These are phyloP conservation scores for Resseliella maxima DNA, from an alignment of 2,888 invertebrate genomes.

Conservation along the genomic window DNA sequence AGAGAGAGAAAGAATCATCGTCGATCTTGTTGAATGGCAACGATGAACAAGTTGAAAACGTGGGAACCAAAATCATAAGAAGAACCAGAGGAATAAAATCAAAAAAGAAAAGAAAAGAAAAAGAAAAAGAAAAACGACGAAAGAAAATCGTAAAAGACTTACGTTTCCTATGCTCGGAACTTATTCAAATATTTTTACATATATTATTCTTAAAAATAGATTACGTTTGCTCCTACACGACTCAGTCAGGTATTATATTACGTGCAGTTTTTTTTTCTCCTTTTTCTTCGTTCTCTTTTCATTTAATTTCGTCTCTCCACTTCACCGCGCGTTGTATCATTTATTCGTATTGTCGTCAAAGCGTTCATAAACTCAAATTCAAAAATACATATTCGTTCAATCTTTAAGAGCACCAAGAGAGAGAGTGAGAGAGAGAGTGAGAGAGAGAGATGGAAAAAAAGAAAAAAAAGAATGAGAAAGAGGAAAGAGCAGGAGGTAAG, in stretches of 20 bases:
- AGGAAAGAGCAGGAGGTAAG: too few relatives aligned
- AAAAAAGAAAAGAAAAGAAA: background rate
- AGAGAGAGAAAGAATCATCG: too few relatives aligned
- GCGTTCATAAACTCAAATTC: background rate
- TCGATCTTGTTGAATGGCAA: background rate
- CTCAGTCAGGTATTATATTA: slow-evolving; percentile 31
- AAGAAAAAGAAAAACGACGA: background rate
- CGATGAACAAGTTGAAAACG: background rate
- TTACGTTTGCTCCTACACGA: slow-evolving; percentile 35
- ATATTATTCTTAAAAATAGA: slow-evolving; percentile 51
- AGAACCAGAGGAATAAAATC: too few relatives aligned
- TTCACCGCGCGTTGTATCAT: background rate
- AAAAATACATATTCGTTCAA: background rate
- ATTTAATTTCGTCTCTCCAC: background rate
- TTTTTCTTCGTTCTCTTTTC: background rate
- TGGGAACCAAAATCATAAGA: background rate
- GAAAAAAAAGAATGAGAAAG: too few relatives aligned
- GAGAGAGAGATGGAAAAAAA: too few relatives aligned
- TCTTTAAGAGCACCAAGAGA: too few relatives aligned
- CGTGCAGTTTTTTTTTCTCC: background rate
- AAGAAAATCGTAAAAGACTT: background rate
- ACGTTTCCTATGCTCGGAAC: slow-evolving; percentile 40
- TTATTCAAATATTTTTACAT: slow-evolving; percentile 53
- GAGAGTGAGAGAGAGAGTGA: too few relatives aligned
- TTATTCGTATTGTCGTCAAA: background rate